Percentiles rank a stretch among this genome's conserved stretches.
Conservation (phyloP, 2,113 vertebrate species). For the Ageneiosus marmoratus region DNA sequence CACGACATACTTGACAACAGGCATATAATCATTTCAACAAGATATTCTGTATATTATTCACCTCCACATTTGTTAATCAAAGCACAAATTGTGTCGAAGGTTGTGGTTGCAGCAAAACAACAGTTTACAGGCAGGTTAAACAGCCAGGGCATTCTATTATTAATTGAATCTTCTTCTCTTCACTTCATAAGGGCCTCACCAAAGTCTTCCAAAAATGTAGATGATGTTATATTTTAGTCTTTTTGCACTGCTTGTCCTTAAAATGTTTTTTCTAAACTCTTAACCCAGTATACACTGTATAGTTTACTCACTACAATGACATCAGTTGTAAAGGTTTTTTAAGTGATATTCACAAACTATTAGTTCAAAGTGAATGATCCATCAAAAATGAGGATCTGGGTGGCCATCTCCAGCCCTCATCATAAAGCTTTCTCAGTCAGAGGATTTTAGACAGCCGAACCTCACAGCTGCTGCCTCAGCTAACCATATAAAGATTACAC, state of each 20-base stretch:
- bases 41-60: not conserved
- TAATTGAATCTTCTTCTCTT: not conserved
- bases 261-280: not conserved
- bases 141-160: not conserved
- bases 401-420: conserved; percentile 16
- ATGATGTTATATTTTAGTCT: not conserved
- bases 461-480: conserved; percentile 28
- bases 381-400: not conserved
- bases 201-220: not conserved
- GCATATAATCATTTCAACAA: not conserved
- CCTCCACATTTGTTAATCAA: not conserved
- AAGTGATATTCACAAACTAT: not conserved
- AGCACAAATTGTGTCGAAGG: not conserved
- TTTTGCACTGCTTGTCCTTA: not conserved
- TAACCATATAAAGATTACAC: conserved; percentile 14
- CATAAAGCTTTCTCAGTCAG: conserved; percentile 23
- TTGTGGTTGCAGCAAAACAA: not conserved
- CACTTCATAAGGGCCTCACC: not conserved
- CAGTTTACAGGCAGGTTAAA: not conserved
- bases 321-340: not conserved
- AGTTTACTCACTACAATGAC: not conserved
- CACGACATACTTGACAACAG: not conserved
- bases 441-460: conserved; percentile 23
- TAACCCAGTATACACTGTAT: not conserved
- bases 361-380: conserved; percentile 6